These are phyloP conservation scores for Echinarachnius parma DNA, from an alignment of 53 echinoderm and acorn worm species.

Conservation along the genomic window DNA sequence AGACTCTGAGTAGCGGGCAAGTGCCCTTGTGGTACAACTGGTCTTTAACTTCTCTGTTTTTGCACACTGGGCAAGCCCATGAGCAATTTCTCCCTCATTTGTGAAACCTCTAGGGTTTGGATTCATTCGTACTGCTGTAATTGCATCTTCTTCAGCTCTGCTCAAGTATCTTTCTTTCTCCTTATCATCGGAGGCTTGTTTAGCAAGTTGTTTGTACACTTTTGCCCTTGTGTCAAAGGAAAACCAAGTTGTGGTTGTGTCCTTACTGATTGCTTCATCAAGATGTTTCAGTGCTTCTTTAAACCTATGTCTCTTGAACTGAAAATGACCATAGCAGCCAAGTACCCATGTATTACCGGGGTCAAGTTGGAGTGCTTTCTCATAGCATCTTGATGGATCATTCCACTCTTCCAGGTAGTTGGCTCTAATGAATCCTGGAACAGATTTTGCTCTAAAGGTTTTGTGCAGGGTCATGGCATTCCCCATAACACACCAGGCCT, in stretches of 20 bases:
- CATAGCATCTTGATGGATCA: slow-evolving; percentile 6
- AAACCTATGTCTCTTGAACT: neutral
- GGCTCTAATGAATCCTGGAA: neutral
- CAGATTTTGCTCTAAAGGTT: neutral
- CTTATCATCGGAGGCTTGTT: neutral
- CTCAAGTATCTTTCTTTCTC: neutral
- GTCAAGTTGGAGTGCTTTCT: slow-evolving; percentile 22
- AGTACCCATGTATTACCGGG: slow-evolving; percentile 20
- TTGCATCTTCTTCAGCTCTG: neutral
- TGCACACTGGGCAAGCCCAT: neutral
- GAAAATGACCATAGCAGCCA: slow-evolving; percentile 6
- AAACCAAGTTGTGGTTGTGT: slow-evolving; percentile 23
- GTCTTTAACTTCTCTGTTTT: neutral
- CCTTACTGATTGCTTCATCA: slow-evolving; percentile 8
- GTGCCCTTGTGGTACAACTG: neutral
- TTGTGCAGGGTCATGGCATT: slow-evolving; percentile 1
- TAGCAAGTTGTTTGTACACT: slow-evolving; percentile 3
- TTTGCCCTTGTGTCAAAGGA: neutral
- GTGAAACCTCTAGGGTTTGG: slow-evolving; percentile 5
- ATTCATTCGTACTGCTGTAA: neutral
- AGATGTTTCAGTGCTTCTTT: neutral
- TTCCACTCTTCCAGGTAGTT: slow-evolving; percentile 7
- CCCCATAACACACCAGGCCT: slow-evolving; percentile 31
- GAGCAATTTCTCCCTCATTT: neutral
- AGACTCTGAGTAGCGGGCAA: slow-evolving; percentile 1